A percentile compares a stretch with the other conserved stretches of the same genome.
These are phyloP conservation scores for Limnephilus marmoratus DNA, from an alignment of 2,888 invertebrate species.

Conservation along the genomic window DNA sequence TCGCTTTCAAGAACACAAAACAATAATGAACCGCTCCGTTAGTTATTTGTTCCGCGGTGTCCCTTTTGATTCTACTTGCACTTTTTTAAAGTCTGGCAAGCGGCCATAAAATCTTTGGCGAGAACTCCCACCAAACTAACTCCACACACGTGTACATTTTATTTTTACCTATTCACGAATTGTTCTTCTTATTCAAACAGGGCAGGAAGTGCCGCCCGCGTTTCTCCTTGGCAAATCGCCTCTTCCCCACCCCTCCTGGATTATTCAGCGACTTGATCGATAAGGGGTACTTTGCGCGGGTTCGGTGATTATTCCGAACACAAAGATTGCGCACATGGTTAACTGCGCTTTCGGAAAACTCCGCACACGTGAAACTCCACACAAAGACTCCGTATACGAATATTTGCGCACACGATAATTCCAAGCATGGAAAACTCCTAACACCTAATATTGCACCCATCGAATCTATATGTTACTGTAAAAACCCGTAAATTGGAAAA, in stretches of 20 bases:
- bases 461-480: too few species aligned
- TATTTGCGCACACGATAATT: neutral
- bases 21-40: neutral
- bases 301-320: neutral
- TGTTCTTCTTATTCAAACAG: neutral
- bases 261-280: neutral
- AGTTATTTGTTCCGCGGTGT: neutral
- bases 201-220: neutral
- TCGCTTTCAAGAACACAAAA: neutral
- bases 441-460: too few species aligned
- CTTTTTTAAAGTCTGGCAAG: neutral
- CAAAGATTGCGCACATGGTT: neutral
- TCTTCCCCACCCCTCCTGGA: neutral
- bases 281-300: neutral
- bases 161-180: neutral
- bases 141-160: neutral
- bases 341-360: neutral
- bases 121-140: neutral
- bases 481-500: too few species aligned
- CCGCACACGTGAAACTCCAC: neutral
- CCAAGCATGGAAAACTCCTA: neutral
- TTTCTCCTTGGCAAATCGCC: neutral
- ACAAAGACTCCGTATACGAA: neutral
- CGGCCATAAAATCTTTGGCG: neutral
- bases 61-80: neutral